Base-by-base conservation (phyloP, 2,797 vertebrate genomes). In the Glossophaga mutica region DNA sequence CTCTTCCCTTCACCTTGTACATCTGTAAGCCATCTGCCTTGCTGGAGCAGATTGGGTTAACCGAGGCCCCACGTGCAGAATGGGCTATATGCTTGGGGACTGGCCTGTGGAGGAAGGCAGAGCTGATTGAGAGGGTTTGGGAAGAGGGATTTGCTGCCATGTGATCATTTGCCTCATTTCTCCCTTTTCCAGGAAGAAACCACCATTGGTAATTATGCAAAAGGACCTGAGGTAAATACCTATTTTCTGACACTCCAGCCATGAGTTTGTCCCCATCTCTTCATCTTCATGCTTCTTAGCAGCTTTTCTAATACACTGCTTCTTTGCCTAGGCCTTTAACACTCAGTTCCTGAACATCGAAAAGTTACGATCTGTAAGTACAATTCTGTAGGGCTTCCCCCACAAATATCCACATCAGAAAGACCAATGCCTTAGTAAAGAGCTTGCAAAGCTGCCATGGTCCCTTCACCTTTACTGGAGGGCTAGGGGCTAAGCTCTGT, bases 291-390 rank as follows among this genome's bases (percentile, higher is more conserved):
- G 19, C 24, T 22, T 32, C 39, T 52, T 44, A 12, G 22, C 32
- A 11, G 82, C 24, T 78, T 71, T 90, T 29, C 29, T 89, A 94
- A 91, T 34, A 59, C 19, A 3, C 22, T 32, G 46, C 65, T 57
- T 93, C 44, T 93, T 70, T 83, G 50, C 76, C 84, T 91, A 98
- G 97, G 81, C 39, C n/a, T 39, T 81, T 74, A 87, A 87, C 9
- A 10, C 65, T 32, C 93, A 94, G 77, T 96, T 98, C 84, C 87
- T 97, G 89, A 96, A 97, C 87, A 12, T 97, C 1, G 96, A 96
- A n/a, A 97, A 96, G 42, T 68, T 97, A 78, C 84, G 90, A 62
- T 48, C 96, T 10, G 97, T 98, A 67, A 97, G 97, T 97, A 94
- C 1, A 11, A 22, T 39, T 87, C 71, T 67, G 42, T 39, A 24